Base-by-base conservation (phyloP, 2,888 invertebrate species). In the Troilus luridus region DNA sequence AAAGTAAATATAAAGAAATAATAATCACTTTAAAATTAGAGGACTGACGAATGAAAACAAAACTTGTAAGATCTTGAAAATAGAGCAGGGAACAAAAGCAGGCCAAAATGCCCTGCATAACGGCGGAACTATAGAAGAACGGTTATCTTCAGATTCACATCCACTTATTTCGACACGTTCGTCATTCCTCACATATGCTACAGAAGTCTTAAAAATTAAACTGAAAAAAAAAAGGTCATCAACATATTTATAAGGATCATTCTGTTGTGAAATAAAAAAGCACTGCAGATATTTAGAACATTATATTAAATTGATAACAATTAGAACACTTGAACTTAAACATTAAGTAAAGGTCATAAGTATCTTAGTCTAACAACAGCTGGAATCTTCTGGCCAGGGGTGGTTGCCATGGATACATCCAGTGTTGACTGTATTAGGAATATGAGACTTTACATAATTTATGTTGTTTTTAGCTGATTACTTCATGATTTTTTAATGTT, bases 1-100 rank as follows among this genome's bases (percentile, higher is more conserved):
- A 1, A 41, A 59, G 14, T 5, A 59, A 64, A 64, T 9, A 21
- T n/a, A 64, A n/a, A 9, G 6, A 64, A 64, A 8, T n/a, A 9
- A 72, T 9, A 94, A 81, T 91, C 93, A 96, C 96, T 94, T 95
- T 27, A 95, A 93, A 91, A 96, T 93, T 93, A 95, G 94, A 10
- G 96, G 96, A 93, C 95, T 95, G 81, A 95, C 94, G 93, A 96
- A 96, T 91, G 95, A 94, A n/a, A 96, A 93, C 54, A 95, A 91
- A 93, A 95, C 95, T 92, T 94, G 94, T 17, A 94, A 92, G 0
- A 95, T 93, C 93, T 95, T 95, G 90, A 95, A 94, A 59, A 94
- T 91, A 1, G 95, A 94, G 56, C 95, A 95, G 41, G 95, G 93
- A 21, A 95, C 91, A 92, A 95, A 95, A 81, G 94, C 94, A n/a